Evolutionary conservation across 2,888 invertebrate species (phyloP), one percentile per base, ranked within the genome.

Genomic region (Galerucella calmariensis): DNA sequence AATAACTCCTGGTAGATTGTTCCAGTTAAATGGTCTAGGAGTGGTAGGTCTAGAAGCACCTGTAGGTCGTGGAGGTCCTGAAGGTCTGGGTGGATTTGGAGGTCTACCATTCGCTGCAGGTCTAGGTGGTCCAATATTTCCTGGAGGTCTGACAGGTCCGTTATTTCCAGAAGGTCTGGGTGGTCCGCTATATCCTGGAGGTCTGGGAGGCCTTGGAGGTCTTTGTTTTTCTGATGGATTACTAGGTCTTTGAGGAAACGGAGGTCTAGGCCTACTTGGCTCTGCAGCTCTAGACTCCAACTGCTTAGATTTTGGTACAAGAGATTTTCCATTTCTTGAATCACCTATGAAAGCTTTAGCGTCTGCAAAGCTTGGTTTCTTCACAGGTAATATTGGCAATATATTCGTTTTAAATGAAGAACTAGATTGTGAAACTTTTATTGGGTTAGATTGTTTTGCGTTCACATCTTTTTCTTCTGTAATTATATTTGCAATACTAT

Each of bases 121-220:
- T 62, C 74, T 70, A 11, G 44, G 44, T 20, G 77, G 77, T 51
- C 56, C 66, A 44, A 35, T 27, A 10, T 53, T 35, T 35, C 58
- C 51, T 16, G 75, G 71, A 53, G 75, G 76, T 67, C 73, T 68
- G 12, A 69, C 56, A 48, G 77, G 75, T 51, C 51, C 53, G 5
- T 8, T 16, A n/a, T 14, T 16, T 56, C 56, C 61, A 58, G 63
- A 66, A n/a, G 63, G 69, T 51, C 41, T 56, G 10, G 69, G 35
- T 8, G 75, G 71, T 16, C 61, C 56, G n/a, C 69, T 16, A 20
- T 74, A 67, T 58, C 65, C 68, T 16, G 72, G 65, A 14, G 73
- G 74, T 70, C 75, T 62, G 6, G 44, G n/a, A 58, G 76, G 76
- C 41, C 75, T 63, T 53, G 65, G n/a, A 58, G 76, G 76, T 51